Conservation (phyloP, 2,797 vertebrate genomes). For the Typhlichthys eigenmanni region DNA sequence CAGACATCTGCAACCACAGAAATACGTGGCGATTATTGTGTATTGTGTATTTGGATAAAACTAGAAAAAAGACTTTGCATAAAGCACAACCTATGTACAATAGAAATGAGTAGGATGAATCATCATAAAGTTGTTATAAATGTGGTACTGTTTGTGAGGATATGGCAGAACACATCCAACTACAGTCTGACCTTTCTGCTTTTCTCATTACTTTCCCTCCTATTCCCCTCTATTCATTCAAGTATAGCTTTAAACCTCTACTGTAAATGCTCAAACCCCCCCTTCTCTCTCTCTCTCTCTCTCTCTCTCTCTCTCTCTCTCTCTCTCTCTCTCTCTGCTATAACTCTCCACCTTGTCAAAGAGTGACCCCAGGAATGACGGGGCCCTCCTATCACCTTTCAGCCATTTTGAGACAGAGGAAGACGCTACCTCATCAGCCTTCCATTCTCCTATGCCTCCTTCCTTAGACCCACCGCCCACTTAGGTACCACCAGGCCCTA, state of each 20-base stretch:
- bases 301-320: not conserved
- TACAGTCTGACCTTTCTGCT: slow-evolving; percentile 27
- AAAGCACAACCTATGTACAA: too few relatives aligned
- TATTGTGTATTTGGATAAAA: too few relatives aligned
- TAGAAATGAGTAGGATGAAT: too few relatives aligned
- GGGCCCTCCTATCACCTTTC: slow-evolving; percentile 62
- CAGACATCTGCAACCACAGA: too few relatives aligned
- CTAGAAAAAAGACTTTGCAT: too few relatives aligned
- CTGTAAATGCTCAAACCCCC: not conserved
- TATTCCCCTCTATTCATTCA: slow-evolving; percentile 1
- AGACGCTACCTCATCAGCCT: slow-evolving; percentile 71
- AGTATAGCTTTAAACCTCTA: slow-evolving; percentile 15
- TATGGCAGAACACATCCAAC: not conserved
- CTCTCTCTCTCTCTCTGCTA: not conserved
- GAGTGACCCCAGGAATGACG: slow-evolving; percentile 38
- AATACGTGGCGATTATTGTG: too few relatives aligned
- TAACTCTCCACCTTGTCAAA: slow-evolving; percentile 37
- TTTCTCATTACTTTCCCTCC: slow-evolving; percentile 29
- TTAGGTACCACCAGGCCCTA: slow-evolving; percentile 38
- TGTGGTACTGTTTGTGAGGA: too few relatives aligned
- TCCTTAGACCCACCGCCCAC: slow-evolving; percentile 34
- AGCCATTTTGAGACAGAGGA: slow-evolving; percentile 52
- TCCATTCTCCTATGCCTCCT: slow-evolving; percentile 22
- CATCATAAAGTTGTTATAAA: too few relatives aligned
- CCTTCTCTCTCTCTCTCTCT: not conserved